These are phyloP conservation scores for Periophthalmodon schlosseri DNA, from an alignment of 2,113 vertebrate genomes.

Conservation along the genomic window DNA sequence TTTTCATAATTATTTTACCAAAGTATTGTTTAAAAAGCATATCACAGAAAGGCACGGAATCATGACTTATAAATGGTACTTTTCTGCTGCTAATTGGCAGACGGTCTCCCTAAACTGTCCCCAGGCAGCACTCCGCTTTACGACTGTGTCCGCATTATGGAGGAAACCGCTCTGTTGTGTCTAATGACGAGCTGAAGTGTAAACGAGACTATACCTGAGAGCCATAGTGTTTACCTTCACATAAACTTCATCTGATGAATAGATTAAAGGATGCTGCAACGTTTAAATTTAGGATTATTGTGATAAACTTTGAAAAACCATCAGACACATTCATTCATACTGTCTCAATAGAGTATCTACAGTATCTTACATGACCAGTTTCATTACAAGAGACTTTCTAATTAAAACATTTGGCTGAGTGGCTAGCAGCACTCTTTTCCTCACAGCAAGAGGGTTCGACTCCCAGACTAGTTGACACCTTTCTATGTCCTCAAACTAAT, in stretches of 20 bases:
- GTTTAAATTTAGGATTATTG: neutral
- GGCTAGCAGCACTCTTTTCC: too few species aligned
- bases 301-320: neutral
- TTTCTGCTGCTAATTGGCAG: conserved; percentile 37
- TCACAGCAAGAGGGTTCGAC: too few species aligned
- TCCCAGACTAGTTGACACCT: too few species aligned
- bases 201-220: conserved; percentile 47
- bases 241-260: conserved; percentile 36
- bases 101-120: conserved; percentile 35
- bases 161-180: conserved; percentile 54
- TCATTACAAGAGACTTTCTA: too few species aligned
- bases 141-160: conserved; percentile 41
- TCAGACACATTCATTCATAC: neutral
- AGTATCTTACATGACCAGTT: too few species aligned
- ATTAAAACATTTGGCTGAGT: too few species aligned
- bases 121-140: conserved; percentile 46
- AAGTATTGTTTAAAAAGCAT: neutral
- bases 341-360: too few species aligned
- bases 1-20: neutral
- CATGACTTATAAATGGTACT: neutral
- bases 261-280: conserved; percentile 15
- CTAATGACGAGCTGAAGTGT: conserved; percentile 53
- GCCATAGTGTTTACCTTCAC: conserved; percentile 53
- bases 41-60: neutral
- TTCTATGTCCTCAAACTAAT: too few species aligned